A percentile compares a stretch with the other conserved stretches of the same genome.
Evolutionary conservation across 2,797 vertebrate genomes (phyloP).

Genomic region (Protosalanx chinensis): DNA sequence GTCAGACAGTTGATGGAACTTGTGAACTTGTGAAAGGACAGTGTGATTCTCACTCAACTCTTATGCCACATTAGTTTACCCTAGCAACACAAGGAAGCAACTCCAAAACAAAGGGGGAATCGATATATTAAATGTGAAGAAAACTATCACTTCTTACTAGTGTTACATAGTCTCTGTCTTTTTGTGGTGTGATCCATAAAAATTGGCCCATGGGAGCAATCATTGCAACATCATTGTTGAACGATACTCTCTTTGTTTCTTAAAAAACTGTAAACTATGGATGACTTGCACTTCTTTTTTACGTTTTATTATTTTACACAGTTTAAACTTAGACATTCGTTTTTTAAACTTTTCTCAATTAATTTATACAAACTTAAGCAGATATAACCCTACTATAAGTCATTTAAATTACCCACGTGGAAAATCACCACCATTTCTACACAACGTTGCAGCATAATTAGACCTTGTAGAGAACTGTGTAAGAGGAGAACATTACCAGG

Average conservation of each 20-base stretch:
- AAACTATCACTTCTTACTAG: constrained; percentile 34
- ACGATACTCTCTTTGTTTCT: background rate
- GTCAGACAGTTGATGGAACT: too few relatives aligned
- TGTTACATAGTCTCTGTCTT: too few relatives aligned
- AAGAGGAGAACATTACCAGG: constrained; percentile 52
- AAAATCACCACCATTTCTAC: constrained; percentile 56
- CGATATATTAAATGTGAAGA: background rate
- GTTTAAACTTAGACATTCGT: constrained; percentile 6
- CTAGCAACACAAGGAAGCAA: background rate
- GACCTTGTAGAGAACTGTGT: constrained; percentile 30
- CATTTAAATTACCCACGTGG: constrained; percentile 55
- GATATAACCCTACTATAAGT: constrained; percentile 50
- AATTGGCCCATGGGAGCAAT: constrained; percentile 28
- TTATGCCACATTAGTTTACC: background rate
- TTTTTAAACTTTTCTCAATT: constrained; percentile 50
- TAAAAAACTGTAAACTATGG: constrained; percentile 5
- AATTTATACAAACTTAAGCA: constrained; percentile 64
- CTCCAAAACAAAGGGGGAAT: background rate
- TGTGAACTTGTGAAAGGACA: too few relatives aligned
- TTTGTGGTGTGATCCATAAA: constrained; percentile 37
- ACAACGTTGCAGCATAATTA: constrained; percentile 57
- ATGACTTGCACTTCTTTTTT: background rate
- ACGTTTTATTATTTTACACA: too few relatives aligned
- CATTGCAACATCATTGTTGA: background rate
- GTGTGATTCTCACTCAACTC: too few relatives aligned